Conservation (phyloP, 2,888 invertebrate genomes). For the Idaea aversata region DNA sequence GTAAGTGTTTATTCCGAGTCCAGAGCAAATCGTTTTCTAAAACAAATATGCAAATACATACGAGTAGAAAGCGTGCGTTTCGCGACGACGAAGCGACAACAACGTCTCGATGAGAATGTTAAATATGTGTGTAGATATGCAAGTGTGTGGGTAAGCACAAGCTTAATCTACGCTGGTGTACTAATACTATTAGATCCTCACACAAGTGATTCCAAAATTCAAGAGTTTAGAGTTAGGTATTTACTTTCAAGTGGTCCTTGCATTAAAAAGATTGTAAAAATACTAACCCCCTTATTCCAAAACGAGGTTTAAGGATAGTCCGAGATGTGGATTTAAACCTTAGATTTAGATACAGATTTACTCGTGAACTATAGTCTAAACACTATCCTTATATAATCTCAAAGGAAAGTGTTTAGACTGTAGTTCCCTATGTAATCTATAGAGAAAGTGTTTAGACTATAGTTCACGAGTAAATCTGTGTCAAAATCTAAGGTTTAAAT, state of each 20-base stretch:
- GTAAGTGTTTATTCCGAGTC: conserved; percentile 49
- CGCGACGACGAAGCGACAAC: conserved; percentile 53
- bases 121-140: conserved; percentile 52
- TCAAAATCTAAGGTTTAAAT: no score
- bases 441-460: no score
- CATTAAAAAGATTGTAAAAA: no score
- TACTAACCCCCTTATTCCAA: no score
- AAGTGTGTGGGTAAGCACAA: conserved; percentile 65
- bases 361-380: no score
- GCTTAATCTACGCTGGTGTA: conserved; percentile 69
- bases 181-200: background rate
- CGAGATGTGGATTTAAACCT: no score
- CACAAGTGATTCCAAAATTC: background rate
- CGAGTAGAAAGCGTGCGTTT: conserved; percentile 60
- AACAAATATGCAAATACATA: conserved; percentile 76
- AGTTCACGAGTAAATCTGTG: no score
- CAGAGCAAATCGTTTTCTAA: conserved; percentile 66
- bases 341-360: no score
- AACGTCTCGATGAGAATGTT: conserved; percentile 57
- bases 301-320: no score
- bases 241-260: background rate
- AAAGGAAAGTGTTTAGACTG: no score
- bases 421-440: no score
- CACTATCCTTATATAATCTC: no score
- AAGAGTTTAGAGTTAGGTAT: background rate